Evolutionary conservation across 2,797 vertebrate genomes (phyloP).

Genomic region (Periophthalmus magnuspinnatus): DNA sequence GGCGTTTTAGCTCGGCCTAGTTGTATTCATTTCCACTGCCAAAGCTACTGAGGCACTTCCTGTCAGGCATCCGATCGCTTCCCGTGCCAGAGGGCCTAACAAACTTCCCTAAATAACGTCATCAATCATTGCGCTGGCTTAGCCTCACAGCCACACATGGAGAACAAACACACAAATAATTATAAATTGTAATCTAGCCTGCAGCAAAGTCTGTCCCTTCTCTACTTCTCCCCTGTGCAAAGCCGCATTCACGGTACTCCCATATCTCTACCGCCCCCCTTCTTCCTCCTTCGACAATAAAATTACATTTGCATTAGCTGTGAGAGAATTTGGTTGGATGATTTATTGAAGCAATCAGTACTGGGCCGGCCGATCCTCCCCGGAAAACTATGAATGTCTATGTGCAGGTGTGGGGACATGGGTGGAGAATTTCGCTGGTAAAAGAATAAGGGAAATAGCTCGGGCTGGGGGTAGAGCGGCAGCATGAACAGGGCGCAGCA

Average conservation of each 20-base stretch:
- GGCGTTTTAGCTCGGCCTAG: not conserved
- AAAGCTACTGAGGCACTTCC: constrained; percentile 77
- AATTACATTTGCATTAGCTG: constrained; percentile 85
- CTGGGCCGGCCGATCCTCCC: constrained; percentile 63
- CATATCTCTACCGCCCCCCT: constrained; percentile 49
- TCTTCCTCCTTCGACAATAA: constrained; percentile 73
- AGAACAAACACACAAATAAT: constrained; percentile 72
- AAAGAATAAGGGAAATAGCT: constrained; percentile 61
- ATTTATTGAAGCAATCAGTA: constrained; percentile 86
- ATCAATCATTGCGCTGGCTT: constrained; percentile 87
- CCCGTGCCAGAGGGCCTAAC: constrained; percentile 80
- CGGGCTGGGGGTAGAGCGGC: constrained; percentile 54
- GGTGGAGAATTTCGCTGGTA: constrained; percentile 47
- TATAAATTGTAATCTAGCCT: constrained; percentile 68
- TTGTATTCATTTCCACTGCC: not conserved
- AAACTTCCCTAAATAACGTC: constrained; percentile 88
- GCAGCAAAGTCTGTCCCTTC: constrained; percentile 68
- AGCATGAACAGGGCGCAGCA: constrained; percentile 64
- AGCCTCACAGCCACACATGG: constrained; percentile 56
- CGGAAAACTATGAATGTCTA: constrained; percentile 16
- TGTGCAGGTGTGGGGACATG: constrained; percentile 32
- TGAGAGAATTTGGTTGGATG: constrained; percentile 81
- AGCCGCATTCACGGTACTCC: constrained; percentile 77
- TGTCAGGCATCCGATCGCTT: constrained; percentile 83
- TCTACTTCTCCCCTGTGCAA: constrained; percentile 82